These are phyloP conservation scores for Pomacea maculata DNA, from an alignment of 1,140 invertebrate species.

Conservation along the genomic window DNA sequence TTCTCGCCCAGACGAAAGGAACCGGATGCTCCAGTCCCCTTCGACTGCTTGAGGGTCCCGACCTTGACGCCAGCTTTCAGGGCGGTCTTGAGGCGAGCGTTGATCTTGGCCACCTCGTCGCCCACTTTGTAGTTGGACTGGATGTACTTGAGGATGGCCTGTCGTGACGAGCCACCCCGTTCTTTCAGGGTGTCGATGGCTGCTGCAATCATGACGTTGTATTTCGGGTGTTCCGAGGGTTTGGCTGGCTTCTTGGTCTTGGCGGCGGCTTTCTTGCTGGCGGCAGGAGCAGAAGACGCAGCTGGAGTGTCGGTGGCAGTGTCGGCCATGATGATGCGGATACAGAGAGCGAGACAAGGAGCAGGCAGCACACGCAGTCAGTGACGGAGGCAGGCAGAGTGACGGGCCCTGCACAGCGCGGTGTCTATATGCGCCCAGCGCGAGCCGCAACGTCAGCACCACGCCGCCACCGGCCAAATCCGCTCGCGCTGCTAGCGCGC, in stretches of 20 bases:
- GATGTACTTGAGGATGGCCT: slow-evolving; percentile 64
- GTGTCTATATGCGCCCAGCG: no score
- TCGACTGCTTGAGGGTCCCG: slow-evolving; percentile 55
- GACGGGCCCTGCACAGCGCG: no score
- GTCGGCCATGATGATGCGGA: slow-evolving; percentile 14
- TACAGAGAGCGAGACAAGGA: no score
- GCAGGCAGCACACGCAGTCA: no score
- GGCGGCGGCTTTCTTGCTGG: slow-evolving; percentile 42
- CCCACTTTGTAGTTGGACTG: slow-evolving; percentile 62
- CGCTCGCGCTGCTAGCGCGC: background rate
- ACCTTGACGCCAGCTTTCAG: slow-evolving; percentile 51
- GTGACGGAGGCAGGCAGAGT: no score
- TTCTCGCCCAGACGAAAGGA: slow-evolving; percentile 61
- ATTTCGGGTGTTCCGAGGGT: slow-evolving; percentile 51
- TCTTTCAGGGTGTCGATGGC: slow-evolving; percentile 51
- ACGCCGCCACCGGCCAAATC: background rate
- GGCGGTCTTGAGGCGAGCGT: slow-evolving; percentile 52
- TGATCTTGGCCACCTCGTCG: slow-evolving; percentile 50
- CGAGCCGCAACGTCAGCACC: no score
- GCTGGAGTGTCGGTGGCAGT: background rate
- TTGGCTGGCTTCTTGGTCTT: slow-evolving; percentile 54
- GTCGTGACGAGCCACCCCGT: slow-evolving; percentile 55
- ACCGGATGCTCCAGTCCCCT: slow-evolving; percentile 63
- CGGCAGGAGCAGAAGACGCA: slow-evolving; percentile 30
- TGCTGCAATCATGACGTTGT: slow-evolving; percentile 49